These are phyloP conservation scores for Pelmatolapia mariae DNA, from an alignment of 2,113 vertebrate species.

Conservation along the genomic window DNA sequence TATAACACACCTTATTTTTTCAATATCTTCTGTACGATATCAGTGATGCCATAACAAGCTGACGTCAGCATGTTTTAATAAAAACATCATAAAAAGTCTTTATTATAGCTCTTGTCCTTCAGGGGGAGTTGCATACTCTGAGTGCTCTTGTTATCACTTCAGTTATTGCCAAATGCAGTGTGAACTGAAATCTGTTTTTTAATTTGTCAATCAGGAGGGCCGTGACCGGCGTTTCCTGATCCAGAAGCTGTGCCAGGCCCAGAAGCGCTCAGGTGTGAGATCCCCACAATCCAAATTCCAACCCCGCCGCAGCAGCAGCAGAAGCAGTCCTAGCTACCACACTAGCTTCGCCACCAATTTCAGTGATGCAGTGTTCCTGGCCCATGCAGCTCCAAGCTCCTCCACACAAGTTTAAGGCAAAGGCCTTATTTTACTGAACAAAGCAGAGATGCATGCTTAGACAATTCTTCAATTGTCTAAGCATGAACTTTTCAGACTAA, in stretches of 20 bases:
- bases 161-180: background rate
- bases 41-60: background rate
- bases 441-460: background rate
- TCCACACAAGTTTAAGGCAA: conserved; percentile 59
- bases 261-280: conserved; percentile 14
- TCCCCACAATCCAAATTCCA: background rate
- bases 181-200: background rate
- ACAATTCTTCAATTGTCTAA: background rate
- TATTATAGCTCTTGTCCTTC: background rate
- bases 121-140: background rate
- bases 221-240: conserved; percentile 88
- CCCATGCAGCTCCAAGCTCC: conserved; percentile 36
- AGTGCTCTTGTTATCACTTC: background rate
- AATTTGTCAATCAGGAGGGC: conserved; percentile 71
- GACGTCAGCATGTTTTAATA: background rate
- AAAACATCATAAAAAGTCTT: background rate
- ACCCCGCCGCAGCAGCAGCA: conserved; percentile 9
- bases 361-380: conserved; percentile 42
- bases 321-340: conserved; percentile 43
- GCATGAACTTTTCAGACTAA: background rate
- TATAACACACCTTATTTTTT: background rate
- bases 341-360: conserved; percentile 56
- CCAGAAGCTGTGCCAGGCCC: conserved; percentile 81
- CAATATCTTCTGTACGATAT: background rate
- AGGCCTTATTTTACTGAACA: background rate